Evolutionary conservation across 2,888 invertebrate genomes (phyloP).

Genomic region (Gnatocerus cornutus): DNA sequence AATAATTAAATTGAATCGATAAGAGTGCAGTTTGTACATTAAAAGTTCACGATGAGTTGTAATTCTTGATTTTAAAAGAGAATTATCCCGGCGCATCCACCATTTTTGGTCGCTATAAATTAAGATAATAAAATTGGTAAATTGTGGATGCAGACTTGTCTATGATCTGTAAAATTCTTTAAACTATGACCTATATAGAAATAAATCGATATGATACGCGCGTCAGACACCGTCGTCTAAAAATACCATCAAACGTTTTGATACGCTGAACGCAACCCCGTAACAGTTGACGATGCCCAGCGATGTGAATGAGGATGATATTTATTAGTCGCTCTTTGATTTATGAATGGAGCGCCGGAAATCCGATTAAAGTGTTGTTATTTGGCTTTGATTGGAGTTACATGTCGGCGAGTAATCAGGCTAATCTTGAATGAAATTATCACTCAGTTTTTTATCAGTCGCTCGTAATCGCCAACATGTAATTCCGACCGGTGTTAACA

Average conservation of each 20-base stretch:
- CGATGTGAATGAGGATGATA: conserved; percentile 2
- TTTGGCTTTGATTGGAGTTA: conserved; percentile 33
- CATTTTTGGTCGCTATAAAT: conserved; percentile 24
- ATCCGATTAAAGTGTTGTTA: conserved; percentile 10
- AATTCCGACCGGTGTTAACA: conserved; percentile 11
- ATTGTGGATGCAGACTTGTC: conserved; percentile 34
- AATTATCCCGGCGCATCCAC: conserved; percentile 44
- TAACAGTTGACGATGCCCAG: conserved; percentile 10
- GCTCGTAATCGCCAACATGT: conserved; percentile 28
- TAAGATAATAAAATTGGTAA: conserved; percentile 12
- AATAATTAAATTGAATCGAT: conserved; percentile 7
- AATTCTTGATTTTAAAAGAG: no score
- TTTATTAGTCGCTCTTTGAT: neutral
- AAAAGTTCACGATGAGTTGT: no score
- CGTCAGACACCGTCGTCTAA: conserved; percentile 48
- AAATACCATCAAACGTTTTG: conserved; percentile 44
- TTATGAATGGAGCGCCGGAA: conserved; percentile 33
- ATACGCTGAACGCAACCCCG: conserved; percentile 28
- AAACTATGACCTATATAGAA: conserved; percentile 51
- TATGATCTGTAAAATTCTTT: conserved; percentile 42
- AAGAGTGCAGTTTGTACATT: conserved; percentile 3
- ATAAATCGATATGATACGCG: conserved; percentile 51
- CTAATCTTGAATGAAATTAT: conserved; percentile 55
- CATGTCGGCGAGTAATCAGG: conserved; percentile 46
- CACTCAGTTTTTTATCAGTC: conserved; percentile 44